A percentile compares a stretch with the other conserved stretches of the same genome.
phyloP scores from a whole-genome alignment of 2,113 vertebrate genomes.

The Polypterus senegalus region DNA sequence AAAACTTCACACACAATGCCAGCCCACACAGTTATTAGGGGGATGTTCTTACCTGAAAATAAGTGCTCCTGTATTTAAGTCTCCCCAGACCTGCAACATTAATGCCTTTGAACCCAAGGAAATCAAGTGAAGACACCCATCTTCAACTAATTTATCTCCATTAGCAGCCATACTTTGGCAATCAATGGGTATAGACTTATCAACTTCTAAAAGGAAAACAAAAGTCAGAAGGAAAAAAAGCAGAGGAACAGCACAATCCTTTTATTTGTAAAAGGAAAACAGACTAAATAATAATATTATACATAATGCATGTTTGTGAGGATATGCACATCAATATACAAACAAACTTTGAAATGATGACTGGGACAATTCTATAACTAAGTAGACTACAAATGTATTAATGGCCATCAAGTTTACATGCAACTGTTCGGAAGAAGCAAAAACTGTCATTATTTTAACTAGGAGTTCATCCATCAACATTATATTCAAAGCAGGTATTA shows the following conservation, averaged over 20 bases:
- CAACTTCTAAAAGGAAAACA: slow-evolving; percentile 50
- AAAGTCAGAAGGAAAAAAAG: neutral
- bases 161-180: slow-evolving; percentile 28
- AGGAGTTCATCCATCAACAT: no score
- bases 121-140: slow-evolving; percentile 71
- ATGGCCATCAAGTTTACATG: neutral
- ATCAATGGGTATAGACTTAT: slow-evolving; percentile 36
- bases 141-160: slow-evolving; percentile 54
- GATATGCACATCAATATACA: no score
- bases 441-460: no score
- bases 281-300: no score
- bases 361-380: neutral
- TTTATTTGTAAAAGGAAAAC: no score
- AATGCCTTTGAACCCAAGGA: slow-evolving; percentile 88
- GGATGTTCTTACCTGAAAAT: slow-evolving; percentile 68
- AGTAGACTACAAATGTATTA: neutral
- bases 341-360: no score
- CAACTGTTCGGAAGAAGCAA: neutral
- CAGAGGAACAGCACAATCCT: no score
- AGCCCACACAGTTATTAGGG: neutral
- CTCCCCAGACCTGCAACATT: slow-evolving; percentile 93
- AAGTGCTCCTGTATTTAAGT: slow-evolving; percentile 62
- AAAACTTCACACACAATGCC: neutral
- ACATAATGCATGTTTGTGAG: no score
- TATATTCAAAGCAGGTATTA: no score